Percentiles rank a stretch among this genome's conserved stretches.
Conservation (phyloP, 2,888 invertebrate genomes). For the Brenthis ino region DNA sequence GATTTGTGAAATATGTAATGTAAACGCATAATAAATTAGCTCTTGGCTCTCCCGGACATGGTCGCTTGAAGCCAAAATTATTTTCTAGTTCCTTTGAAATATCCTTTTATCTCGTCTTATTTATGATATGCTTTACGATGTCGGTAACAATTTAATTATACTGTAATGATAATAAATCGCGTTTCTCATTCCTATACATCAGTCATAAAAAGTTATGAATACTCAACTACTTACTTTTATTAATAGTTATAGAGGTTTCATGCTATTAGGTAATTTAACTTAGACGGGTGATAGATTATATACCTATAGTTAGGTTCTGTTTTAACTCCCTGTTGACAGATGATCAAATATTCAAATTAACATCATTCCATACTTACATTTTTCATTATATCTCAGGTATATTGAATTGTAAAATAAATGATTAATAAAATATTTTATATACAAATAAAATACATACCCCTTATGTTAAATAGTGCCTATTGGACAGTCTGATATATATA, state of each 20-base stretch:
- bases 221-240: slow-evolving; percentile 6
- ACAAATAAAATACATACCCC: too few relatives aligned
- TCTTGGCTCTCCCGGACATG: slow-evolving; percentile 11
- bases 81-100: slow-evolving; percentile 21
- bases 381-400: too few relatives aligned
- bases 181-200: slow-evolving; percentile 15
- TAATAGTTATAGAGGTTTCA: slow-evolving; percentile 1
- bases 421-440: too few relatives aligned
- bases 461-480: too few relatives aligned
- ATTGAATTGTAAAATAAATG: too few relatives aligned
- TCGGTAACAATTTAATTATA: slow-evolving; percentile 18
- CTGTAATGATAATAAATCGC: slow-evolving; percentile 17
- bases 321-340: too few relatives aligned
- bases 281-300: too few relatives aligned
- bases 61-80: slow-evolving; percentile 25
- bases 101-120: slow-evolving; percentile 10
- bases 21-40: slow-evolving; percentile 36
- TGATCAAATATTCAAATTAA: too few relatives aligned
- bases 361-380: too few relatives aligned
- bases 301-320: too few relatives aligned
- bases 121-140: slow-evolving; percentile 18
- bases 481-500: too few relatives aligned
- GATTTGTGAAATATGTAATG: slow-evolving; percentile 39
- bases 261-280: background rate
- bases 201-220: slow-evolving; percentile 21